Evolutionary conservation across 2,113 vertebrate genomes (phyloP).

Genomic region (Alligator mississippiensis): DNA sequence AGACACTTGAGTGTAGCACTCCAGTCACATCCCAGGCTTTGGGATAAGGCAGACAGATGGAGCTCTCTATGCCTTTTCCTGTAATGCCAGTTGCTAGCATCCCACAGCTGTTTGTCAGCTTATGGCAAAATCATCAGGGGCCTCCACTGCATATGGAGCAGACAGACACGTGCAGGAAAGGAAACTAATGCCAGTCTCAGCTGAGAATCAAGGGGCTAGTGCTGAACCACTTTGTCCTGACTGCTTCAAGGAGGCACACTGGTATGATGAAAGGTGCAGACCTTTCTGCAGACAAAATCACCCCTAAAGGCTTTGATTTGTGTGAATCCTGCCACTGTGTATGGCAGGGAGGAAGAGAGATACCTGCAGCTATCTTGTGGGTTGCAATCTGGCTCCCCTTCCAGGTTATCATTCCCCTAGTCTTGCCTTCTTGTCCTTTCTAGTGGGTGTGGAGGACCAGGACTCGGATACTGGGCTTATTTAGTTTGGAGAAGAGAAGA

Average conservation of each 20-base stretch:
- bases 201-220: rapidly evolving
- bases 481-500: no score
- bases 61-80: not conserved
- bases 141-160: not conserved
- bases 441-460: no score
- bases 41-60: not conserved
- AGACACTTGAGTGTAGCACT: not conserved
- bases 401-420: no score
- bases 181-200: not conserved
- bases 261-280: not conserved
- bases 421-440: no score
- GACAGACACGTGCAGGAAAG: not conserved
- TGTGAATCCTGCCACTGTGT: not conserved
- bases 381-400: no score
- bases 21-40: not conserved
- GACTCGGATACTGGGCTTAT: no score
- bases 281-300: not conserved
- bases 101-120: not conserved
- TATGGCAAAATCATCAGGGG: not conserved
- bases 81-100: not conserved
- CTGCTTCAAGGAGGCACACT: not conserved
- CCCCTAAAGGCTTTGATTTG: not conserved
- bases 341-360: not conserved
- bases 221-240: not conserved
- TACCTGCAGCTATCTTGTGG: no score